A percentile compares a stretch with the other conserved stretches of the same genome.
phyloP scores from a whole-genome alignment of 2,888 invertebrate species.

The Halictus ligatus region DNA sequence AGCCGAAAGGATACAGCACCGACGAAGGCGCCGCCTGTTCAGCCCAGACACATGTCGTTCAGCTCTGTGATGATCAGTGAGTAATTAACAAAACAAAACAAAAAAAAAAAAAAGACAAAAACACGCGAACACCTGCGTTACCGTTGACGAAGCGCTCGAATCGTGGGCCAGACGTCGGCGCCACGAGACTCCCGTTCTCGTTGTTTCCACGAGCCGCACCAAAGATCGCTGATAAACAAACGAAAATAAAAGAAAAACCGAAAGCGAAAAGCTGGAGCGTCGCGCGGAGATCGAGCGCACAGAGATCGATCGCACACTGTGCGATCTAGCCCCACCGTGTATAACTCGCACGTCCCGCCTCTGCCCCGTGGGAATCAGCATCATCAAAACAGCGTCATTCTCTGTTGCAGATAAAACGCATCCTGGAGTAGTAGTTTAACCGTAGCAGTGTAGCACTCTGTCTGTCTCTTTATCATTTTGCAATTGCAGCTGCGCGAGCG shows the following conservation, averaged over 20 bases:
- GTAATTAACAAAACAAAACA: conserved; percentile 63
- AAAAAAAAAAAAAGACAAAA: neutral
- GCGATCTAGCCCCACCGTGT: conserved; percentile 44
- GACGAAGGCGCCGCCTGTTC: conserved; percentile 68
- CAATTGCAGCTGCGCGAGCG: conserved; percentile 66
- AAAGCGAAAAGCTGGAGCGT: neutral
- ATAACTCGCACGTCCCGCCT: conserved; percentile 22
- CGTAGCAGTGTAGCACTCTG: conserved; percentile 64
- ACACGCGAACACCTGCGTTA: conserved; percentile 48
- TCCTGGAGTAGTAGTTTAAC: conserved; percentile 80
- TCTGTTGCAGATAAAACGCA: conserved; percentile 80
- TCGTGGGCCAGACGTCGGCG: conserved; percentile 14
- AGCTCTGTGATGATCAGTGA: conserved; percentile 78
- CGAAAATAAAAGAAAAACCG: neutral
- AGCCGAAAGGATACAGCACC: conserved; percentile 69
- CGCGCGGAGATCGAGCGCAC: neutral
- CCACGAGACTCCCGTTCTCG: neutral
- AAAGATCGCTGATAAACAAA: conserved; percentile 15
- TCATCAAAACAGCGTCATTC: conserved; percentile 65
- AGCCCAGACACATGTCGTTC: conserved; percentile 72
- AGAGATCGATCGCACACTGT: conserved; percentile 21
- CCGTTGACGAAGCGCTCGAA: conserved; percentile 42
- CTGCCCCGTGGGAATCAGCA: conserved; percentile 41
- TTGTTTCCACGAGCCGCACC: neutral
- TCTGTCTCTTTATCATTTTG: conserved; percentile 71